Evolutionary conservation across 2,797 vertebrate species (phyloP), one percentile per base, ranked within the genome.

Genomic region (Oceanodroma leucorhoa): DNA sequence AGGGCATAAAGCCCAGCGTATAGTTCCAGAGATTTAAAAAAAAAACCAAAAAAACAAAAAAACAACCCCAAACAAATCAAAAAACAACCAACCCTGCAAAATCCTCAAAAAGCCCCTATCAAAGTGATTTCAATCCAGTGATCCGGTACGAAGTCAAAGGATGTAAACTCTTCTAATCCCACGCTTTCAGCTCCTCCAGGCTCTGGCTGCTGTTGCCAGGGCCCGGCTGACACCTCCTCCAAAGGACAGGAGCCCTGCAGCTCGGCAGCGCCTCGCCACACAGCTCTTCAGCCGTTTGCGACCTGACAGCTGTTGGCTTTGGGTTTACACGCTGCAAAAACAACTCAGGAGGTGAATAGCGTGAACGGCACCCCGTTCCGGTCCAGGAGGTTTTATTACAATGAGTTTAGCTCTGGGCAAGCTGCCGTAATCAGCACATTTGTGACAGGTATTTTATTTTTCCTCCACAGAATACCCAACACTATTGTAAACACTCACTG

Each of bases 91-190:
- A 18, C 41, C 32, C 90, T 95, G 90, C 58, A 77, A 91, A 98
- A 92, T 96, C 95, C 93, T 94, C 89, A 94, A 97, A 97, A 98
- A 97, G 95, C 95, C 96, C 97, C 96, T 96, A 91, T 97, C 97
- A 97, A 98, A 98, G 97, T 94, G 90, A 98, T 98, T 98, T 98
- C 96, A 98, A 96, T 97, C 94, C 97, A 98, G 96, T 93, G 97
- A 97, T 98, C 95, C 94, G 75, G 94, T 93, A 96, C 94, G 96
- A 96, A 98, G 98, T 98, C 97, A 98, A 98, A 98, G 97, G 97
- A 98, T 97, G 96, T 98, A 98, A 98, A 66, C 97, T 98, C 96
- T 96, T 98, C 98, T 99, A 99, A 99, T 99, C 98, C 98, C 97
- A 92, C 48, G 60, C 97, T 98, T 98, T 98, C 97, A 96, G 97